phyloP scores from a whole-genome alignment of 2,888 invertebrate genomes.

The Amaurobius ferox region DNA sequence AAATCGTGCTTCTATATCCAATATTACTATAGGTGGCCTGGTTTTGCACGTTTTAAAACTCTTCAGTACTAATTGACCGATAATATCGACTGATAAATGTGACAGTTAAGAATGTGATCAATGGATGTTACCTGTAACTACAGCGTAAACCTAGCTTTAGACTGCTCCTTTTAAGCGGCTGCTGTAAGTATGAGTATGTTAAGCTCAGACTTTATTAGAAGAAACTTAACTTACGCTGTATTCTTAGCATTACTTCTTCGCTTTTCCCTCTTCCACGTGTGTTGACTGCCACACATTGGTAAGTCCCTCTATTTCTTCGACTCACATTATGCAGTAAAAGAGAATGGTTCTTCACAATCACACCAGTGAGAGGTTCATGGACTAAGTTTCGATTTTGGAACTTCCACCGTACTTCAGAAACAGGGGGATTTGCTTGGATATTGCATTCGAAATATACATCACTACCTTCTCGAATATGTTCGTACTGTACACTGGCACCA shows the following conservation, averaged over 20 bases:
- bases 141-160: too few relatives aligned
- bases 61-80: too few relatives aligned
- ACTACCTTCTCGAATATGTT: slow-evolving; percentile 93
- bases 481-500: slow-evolving; percentile 89
- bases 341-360: slow-evolving; percentile 74
- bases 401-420: slow-evolving; percentile 88
- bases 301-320: slow-evolving; percentile 73
- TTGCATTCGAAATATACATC: slow-evolving; percentile 96
- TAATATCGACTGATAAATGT: too few relatives aligned
- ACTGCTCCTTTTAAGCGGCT: too few relatives aligned
- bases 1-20: too few relatives aligned
- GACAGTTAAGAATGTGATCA: too few relatives aligned
- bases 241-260: slow-evolving; percentile 73
- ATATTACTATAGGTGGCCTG: too few relatives aligned
- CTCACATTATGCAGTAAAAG: slow-evolving; percentile 74
- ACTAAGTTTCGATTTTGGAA: slow-evolving; percentile 72
- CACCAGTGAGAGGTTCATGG: slow-evolving; percentile 68
- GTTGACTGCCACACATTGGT: slow-evolving; percentile 74
- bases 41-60: too few relatives aligned
- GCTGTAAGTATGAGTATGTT: too few relatives aligned
- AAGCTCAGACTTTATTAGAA: not conserved
- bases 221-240: slow-evolving; percentile 73
- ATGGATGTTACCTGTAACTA: too few relatives aligned
- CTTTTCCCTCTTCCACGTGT: slow-evolving; percentile 73
- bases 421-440: slow-evolving; percentile 90